Evolutionary conservation across 2,888 invertebrate species (phyloP), one percentile per base, ranked within the genome.

Genomic region (Oasisia sp.): DNA sequence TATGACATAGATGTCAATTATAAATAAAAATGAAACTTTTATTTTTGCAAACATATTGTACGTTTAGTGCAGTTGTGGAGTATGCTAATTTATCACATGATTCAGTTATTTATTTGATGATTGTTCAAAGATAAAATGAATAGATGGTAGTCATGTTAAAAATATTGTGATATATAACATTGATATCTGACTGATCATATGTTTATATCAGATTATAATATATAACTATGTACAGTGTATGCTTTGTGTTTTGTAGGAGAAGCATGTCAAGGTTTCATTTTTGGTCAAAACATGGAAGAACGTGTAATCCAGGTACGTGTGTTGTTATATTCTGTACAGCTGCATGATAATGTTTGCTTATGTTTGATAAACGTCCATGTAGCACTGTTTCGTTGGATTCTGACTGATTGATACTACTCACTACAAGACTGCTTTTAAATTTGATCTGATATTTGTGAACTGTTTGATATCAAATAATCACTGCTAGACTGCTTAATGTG

Each of bases 261-360:
- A 74, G 32, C 94, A 94, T 92, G 93, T 45, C 93, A 92, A 19
- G 97, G 97, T 89, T 99, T 98, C 97, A 98, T 99, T 19, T 99
- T 99, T 96, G 99, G 99, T 0, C 98, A 98, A 96, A 99, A 99
- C 96, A 97, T 99, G 91, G 98, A 98, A 95, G 98, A 98, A 94
- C 97, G 98, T 94, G 98, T 98, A 1, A 74, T 74, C 74, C 74
- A 74, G 74, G 74, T 74, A 74, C 74, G 27, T 74, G 74, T 9
- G 27, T 74, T 74, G 74, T 74, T 74, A 27, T 7, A 74, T 74
- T 74, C 74, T 74, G 74, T 74, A n/a, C 27, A 74, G 74, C 74
- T 74, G 27, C 27, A 5, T 74, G 19, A n/a, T 74, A 74, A 19
- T n/a, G 9, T 74, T 74, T 74, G 27, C 74, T 74, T 27, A 14